Evolutionary conservation across 2,888 invertebrate species (phyloP), one percentile per base, ranked within the genome.

Genomic region (Drosophila pegasa): DNA sequence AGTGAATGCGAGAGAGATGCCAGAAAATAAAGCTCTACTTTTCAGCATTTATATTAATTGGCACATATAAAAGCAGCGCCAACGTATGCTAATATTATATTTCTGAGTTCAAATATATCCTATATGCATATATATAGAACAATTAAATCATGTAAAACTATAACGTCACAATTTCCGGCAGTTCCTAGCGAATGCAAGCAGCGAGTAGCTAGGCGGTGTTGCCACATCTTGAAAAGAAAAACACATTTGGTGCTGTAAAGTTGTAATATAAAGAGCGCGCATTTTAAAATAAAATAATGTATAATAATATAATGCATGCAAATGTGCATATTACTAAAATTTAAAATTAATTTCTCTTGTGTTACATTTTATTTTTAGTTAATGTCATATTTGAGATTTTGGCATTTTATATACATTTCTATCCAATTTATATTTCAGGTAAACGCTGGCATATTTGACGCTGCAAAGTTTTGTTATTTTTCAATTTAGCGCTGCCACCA

Each of bases 381-480:
- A 14, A 33, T 25, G 25, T 48, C 25, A 18, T n/a, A 9, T 18
- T 45, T 22, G 5, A 10, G n/a, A 37, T 0, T 12, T 22, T 1
- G 20, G 1, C 10, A 20, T 16, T 16, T 10, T 8, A 18, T 31
- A 4, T 22, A 27, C 18, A n/a, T 33, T 33, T 22, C 3, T 4
- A 43, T 14, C 18, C 22, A 29, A 31, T 41, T 37, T 3, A 8
- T 16, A 8, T 48, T 29, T 20, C 7, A 16, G 0, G 5, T 8
- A 12, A 20, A 4, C 18, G n/a, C 25, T 48, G 0, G 6, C 22
- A 40, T 41, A 43, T 16, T 33, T 40, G n/a, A 10, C 18, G 22
- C 25, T 6, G 4, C 12, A 18, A 9, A 8, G 37, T 52, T 57
- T 27, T 57, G 64, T 74, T 66, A 61, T 67, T 66, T 61, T 71